Evolutionary conservation across 2,113 vertebrate genomes (phyloP).

Genomic region (Toxotes jaculatrix): DNA sequence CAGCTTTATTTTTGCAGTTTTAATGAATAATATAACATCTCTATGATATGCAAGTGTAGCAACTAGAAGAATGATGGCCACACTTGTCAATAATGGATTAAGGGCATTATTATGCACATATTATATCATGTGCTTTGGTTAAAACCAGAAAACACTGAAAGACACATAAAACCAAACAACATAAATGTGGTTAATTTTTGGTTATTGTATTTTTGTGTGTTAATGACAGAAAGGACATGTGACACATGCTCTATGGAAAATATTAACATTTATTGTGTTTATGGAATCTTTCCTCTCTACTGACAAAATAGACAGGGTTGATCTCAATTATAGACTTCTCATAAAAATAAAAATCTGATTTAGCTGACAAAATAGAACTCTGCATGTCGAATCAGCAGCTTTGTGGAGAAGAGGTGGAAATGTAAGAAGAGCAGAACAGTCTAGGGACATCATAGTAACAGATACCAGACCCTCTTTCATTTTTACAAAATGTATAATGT

Average conservation of each 20-base stretch:
- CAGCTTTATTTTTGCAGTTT: conserved; percentile 14
- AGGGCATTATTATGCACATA: background rate
- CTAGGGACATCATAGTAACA: conserved; percentile 18
- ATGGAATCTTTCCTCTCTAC: conserved; percentile 6
- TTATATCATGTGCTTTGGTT: background rate
- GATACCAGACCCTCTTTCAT: conserved; percentile 24
- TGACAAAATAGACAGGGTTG: conserved; percentile 18
- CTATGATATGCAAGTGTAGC: background rate
- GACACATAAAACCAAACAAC: background rate
- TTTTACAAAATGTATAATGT: background rate
- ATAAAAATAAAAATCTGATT: conserved; percentile 33
- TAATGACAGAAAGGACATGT: conserved; percentile 17
- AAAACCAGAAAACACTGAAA: background rate
- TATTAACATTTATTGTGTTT: conserved; percentile 60
- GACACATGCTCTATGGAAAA: conserved; percentile 36
- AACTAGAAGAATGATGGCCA: background rate
- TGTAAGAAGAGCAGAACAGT: background rate
- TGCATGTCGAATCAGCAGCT: conserved; percentile 33
- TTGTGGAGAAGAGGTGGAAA: conserved; percentile 19
- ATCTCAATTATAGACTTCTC: conserved; percentile 14
- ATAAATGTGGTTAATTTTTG: background rate
- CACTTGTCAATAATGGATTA: background rate
- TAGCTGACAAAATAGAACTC: conserved; percentile 27
- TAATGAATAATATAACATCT: background rate
- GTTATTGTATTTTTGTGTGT: background rate